These are phyloP conservation scores for Eidolon dupreanum DNA, from an alignment of 2,797 vertebrate species.

Conservation along the genomic window DNA sequence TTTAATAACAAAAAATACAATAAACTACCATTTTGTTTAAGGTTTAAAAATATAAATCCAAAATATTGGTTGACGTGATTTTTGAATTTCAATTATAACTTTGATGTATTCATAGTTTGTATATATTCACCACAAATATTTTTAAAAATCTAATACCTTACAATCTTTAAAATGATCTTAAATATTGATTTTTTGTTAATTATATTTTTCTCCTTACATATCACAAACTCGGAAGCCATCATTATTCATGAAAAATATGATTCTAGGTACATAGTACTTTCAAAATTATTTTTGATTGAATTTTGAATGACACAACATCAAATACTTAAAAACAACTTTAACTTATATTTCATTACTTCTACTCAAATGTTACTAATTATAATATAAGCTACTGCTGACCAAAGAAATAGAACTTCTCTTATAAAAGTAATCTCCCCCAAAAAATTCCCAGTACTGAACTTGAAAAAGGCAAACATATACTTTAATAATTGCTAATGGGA, in stretches of 20 bases:
- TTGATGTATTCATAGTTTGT: not conserved
- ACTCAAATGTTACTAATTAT: not conserved
- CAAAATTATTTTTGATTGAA: not conserved
- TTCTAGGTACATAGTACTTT: not conserved
- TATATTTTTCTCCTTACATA: not conserved
- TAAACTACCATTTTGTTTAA: not conserved
- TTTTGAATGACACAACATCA: not conserved
- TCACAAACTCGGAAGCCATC: not conserved
- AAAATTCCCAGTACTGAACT: slow-evolving; percentile 10
- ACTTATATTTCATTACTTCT: not conserved
- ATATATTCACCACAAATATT: not conserved
- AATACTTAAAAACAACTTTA: not conserved
- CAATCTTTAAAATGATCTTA: not conserved
- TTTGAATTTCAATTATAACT: not conserved
- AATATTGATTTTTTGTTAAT: not conserved
- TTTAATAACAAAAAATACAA: not conserved
- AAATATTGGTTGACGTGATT: not conserved
- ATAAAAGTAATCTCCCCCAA: not conserved
- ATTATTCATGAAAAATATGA: not conserved
- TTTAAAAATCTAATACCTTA: not conserved
- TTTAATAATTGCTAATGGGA: not conserved
- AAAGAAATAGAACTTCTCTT: not conserved
- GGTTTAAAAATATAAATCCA: not conserved
- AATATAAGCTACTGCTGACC: not conserved
- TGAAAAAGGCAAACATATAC: slow-evolving; percentile 30